Evolutionary conservation across 2,113 vertebrate species (phyloP).

Genomic region (Eidolon helvum): DNA sequence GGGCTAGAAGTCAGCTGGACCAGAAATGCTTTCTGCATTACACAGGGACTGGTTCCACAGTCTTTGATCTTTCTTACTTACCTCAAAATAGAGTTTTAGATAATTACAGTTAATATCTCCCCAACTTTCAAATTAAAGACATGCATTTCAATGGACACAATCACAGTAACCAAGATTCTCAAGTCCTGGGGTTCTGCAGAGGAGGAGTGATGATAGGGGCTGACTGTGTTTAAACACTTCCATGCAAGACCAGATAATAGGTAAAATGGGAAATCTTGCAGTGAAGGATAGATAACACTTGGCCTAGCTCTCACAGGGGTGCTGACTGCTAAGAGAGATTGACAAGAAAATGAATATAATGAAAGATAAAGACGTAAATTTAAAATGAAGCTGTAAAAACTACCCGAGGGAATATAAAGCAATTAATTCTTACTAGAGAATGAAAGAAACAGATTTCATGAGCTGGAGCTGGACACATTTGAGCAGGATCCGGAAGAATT

Average conservation of each 20-base stretch:
- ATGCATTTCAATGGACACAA: background rate
- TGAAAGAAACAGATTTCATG: slow-evolving; percentile 7
- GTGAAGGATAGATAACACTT: background rate
- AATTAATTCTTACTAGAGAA: background rate
- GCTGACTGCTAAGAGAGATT: background rate
- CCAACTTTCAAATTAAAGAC: background rate
- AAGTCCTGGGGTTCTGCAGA: background rate
- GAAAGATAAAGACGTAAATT: background rate
- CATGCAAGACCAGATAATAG: background rate
- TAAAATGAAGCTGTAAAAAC: background rate
- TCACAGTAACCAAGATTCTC: background rate
- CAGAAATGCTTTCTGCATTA: background rate
- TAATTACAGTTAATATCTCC: background rate
- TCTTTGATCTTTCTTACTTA: background rate
- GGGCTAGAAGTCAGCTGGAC: background rate
- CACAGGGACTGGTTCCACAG: background rate
- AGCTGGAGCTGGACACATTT: background rate
- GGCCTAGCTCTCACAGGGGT: background rate
- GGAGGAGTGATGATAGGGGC: background rate
- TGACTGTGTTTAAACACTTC: background rate
- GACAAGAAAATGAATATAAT: background rate
- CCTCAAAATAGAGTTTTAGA: background rate
- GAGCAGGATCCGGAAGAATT: background rate
- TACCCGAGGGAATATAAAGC: background rate
- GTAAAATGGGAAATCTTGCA: background rate